A percentile compares a stretch with the other conserved stretches of the same genome.
Evolutionary conservation across 2,113 vertebrate genomes (phyloP).

Genomic region (Oryzias celebensis): DNA sequence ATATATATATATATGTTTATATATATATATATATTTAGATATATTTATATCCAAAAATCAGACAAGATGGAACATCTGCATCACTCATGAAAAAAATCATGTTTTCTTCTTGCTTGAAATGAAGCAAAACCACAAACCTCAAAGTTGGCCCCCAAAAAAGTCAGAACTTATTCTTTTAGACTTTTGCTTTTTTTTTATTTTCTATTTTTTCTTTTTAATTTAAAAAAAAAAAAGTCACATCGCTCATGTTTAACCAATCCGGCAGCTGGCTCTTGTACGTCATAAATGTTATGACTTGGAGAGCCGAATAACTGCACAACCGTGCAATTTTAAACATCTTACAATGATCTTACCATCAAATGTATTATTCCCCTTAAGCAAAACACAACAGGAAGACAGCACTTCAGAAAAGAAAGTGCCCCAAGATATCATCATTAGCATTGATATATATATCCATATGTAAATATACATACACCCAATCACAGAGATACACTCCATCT

Average conservation of each 20-base stretch:
- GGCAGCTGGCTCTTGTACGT: slow-evolving; percentile 77
- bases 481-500: slow-evolving; percentile 76
- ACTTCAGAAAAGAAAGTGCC: slow-evolving; percentile 80
- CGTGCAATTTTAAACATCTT: slow-evolving; percentile 81
- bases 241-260: slow-evolving; percentile 82
- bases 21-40: no score
- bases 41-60: slow-evolving; percentile 23
- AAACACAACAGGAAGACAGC: slow-evolving; percentile 74
- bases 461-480: slow-evolving; percentile 76
- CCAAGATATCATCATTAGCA: slow-evolving; percentile 68
- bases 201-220: slow-evolving; percentile 14
- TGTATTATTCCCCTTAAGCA: slow-evolving; percentile 81
- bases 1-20: slow-evolving; percentile 12
- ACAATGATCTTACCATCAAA: slow-evolving; percentile 82
- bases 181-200: slow-evolving; percentile 4
- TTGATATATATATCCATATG: slow-evolving; percentile 71
- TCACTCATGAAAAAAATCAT: slow-evolving; percentile 78
- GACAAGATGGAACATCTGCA: slow-evolving; percentile 78
- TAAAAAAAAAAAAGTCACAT: slow-evolving; percentile 62
- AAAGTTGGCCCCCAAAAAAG: slow-evolving; percentile 83
- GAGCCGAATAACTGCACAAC: slow-evolving; percentile 80
- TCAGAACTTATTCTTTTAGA: slow-evolving; percentile 52
- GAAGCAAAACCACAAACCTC: slow-evolving; percentile 79
- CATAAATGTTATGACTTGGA: slow-evolving; percentile 99
- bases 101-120: slow-evolving; percentile 84